Conservation (phyloP, 2,797 vertebrate species). For the Rhinatrema bivittatum region DNA sequence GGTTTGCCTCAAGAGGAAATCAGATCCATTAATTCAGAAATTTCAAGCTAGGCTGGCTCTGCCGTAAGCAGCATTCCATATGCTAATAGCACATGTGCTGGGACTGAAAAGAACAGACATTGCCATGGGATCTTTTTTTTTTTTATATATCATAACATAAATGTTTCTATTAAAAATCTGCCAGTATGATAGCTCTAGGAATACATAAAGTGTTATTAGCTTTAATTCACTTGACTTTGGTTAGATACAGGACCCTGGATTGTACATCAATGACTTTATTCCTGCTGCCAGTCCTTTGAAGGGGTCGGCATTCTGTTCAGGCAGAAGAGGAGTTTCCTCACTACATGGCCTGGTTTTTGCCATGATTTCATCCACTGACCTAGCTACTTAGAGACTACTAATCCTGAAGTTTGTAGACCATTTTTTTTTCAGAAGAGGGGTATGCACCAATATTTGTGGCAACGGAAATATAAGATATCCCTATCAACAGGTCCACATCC, state of each 20-base stretch:
- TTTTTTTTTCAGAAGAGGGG: too few relatives aligned
- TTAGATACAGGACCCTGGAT: too few relatives aligned
- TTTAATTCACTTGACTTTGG: conserved; percentile 60
- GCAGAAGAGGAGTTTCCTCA: too few relatives aligned
- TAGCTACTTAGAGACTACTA: too few relatives aligned
- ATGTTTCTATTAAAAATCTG: conserved; percentile 56
- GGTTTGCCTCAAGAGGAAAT: conserved; percentile 72
- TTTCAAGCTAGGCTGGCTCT: conserved; percentile 66
- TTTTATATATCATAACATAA: conserved; percentile 57
- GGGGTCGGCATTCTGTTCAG: too few relatives aligned
- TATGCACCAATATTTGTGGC: too few relatives aligned
- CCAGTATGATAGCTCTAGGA: conserved; percentile 57
- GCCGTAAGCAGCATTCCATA: conserved; percentile 68
- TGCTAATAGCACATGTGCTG: conserved; percentile 62
- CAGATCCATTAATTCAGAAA: conserved; percentile 75
- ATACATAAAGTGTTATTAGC: conserved; percentile 54
- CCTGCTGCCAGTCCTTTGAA: too few relatives aligned
- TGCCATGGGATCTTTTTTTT: conserved; percentile 50
- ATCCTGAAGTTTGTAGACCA: too few relatives aligned
- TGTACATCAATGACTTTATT: too few relatives aligned
- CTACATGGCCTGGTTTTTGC: too few relatives aligned
- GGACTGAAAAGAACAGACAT: conserved; percentile 55
- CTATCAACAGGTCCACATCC: conserved; percentile 32
- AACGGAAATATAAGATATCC: conserved; percentile 43
- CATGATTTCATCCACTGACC: too few relatives aligned